A percentile compares a stretch with the other conserved stretches of the same genome.
Conservation (phyloP, 1,140 invertebrate genomes). For the Callitettix versicolor region DNA sequence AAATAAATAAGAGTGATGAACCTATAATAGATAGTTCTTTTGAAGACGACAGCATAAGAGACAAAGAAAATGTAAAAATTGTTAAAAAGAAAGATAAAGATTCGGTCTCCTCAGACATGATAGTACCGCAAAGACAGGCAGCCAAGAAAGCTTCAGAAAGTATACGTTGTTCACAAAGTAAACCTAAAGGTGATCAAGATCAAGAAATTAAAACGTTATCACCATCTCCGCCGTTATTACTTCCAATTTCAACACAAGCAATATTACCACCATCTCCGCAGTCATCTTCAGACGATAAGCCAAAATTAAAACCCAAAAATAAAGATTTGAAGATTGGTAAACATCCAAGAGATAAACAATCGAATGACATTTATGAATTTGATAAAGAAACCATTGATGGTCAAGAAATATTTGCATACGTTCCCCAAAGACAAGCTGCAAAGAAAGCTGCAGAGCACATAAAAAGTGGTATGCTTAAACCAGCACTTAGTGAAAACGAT, state of each 20-base stretch:
- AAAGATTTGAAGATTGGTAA: constrained; percentile 21
- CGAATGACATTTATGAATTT: constrained; percentile 47
- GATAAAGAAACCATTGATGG: constrained; percentile 49
- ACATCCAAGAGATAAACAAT: constrained; percentile 18
- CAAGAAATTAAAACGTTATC: constrained; percentile 28
- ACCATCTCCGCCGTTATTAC: constrained; percentile 23
- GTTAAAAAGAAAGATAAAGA: constrained; percentile 41
- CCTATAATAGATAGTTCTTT: constrained; percentile 32
- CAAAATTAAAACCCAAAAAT: constrained; percentile 18
- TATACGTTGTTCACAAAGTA: constrained; percentile 42
- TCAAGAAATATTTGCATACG: constrained; percentile 66
- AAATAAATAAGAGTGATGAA: constrained; percentile 31
- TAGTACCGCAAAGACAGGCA: constrained; percentile 82
- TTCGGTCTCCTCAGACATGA: constrained; percentile 56
- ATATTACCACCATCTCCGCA: constrained; percentile 32
- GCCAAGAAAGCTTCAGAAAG: constrained; percentile 85
- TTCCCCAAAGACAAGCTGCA: constrained; percentile 79
- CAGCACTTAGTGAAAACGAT: constrained; percentile 26
- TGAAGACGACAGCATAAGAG: constrained; percentile 32
- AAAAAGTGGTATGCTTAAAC: constrained; percentile 57
- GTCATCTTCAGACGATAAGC: constrained; percentile 33
- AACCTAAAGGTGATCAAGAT: constrained; percentile 19
- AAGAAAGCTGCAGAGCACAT: constrained; percentile 81
- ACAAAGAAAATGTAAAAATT: constrained; percentile 45
- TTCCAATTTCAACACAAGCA: constrained; percentile 25